Base-by-base conservation (phyloP, 2,797 vertebrate species). In the Coendou prehensilis region DNA sequence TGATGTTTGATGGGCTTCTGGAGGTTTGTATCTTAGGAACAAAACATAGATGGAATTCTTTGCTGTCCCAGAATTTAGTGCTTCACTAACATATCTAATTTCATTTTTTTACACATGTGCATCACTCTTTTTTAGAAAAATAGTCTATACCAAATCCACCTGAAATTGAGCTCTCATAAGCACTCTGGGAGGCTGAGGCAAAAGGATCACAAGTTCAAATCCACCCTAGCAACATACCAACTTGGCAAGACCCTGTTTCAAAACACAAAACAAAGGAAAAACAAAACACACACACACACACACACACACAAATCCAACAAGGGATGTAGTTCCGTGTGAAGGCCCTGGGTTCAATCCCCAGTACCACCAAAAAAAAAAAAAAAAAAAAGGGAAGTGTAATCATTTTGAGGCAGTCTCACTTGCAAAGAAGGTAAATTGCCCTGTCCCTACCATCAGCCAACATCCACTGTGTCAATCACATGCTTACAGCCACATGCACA, bases 61-160 rank as follows among this genome's bases (percentile, higher is more conserved):
- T n/a, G n/a, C 54, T 56, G 63, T 73, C 50, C 96, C 54, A 37
- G 88, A 97, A 85, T 91, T 80, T 89, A 91, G 52, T 75, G 93
- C 80, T 47, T 87, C 52, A 85, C 81, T 50, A 69, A 89, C 41
- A 94, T 82, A 20, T 71, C 59, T 95, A 37, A 63, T 85, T 97
- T 64, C 26, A 84, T 41, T 97, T 96, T 95, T 67, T 91, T 93
- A 56, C 75, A 86, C 28, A 45, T 97, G 54, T 81, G 1, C 10
- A 1, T 96, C 96, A 92, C 71, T 41, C 94, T 95, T 82, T 83
- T 85, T 75, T 28, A 7, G 28, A 79, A 50, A 95, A 85, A n/a
- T 37, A 97, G 13, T 61, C 84, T 97, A 28, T 87, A 63, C 63
- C 83, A 89, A 79, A 91, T 93, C 41, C 20, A 2, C 92, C 56